These are phyloP conservation scores for Drosophila leonis DNA, from an alignment of 2,888 invertebrate species.

Conservation along the genomic window DNA sequence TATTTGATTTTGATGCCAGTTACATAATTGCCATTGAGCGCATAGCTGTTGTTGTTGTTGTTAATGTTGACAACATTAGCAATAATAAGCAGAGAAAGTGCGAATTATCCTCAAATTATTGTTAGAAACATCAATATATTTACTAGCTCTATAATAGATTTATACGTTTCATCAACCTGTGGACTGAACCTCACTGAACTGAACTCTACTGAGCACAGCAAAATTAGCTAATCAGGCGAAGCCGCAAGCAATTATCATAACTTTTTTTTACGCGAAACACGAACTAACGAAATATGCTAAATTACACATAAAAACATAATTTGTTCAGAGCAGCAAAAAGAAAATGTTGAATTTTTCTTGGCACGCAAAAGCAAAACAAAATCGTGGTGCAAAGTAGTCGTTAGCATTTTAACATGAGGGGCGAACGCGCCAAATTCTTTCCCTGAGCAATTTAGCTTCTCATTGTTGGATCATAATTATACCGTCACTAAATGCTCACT, in stretches of 20 bases:
- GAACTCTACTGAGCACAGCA: neutral
- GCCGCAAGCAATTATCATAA: conserved; percentile 53
- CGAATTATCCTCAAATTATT: neutral
- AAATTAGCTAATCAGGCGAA: conserved; percentile 38
- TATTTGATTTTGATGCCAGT: conserved; percentile 66
- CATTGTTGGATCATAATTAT: conserved; percentile 57
- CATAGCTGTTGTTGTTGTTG: conserved; percentile 3
- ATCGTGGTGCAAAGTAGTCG: conserved; percentile 17
- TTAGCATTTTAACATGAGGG: neutral
- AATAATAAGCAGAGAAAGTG: neutral
- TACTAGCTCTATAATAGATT: neutral
- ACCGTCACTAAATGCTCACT: neutral
- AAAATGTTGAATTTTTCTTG: conserved; percentile 56
- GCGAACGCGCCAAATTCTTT: conserved; percentile 15
- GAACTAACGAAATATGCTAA: conserved; percentile 54
- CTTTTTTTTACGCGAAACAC: conserved; percentile 40
- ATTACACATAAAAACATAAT: conserved; percentile 63
- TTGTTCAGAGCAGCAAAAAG: conserved; percentile 29
- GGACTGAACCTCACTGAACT: neutral
- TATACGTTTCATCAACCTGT: neutral
- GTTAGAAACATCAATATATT: neutral
- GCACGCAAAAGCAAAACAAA: conserved; percentile 47
- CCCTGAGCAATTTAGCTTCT: conserved; percentile 49
- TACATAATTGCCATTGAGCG: conserved; percentile 58
- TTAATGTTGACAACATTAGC: conserved; percentile 10